Percentiles rank a stretch among this genome's conserved stretches.
These are phyloP conservation scores for Turritopsis dohrnii DNA, from an alignment of 30 jellyfish, hydroid and myxozoan genomes.

Conservation along the genomic window DNA sequence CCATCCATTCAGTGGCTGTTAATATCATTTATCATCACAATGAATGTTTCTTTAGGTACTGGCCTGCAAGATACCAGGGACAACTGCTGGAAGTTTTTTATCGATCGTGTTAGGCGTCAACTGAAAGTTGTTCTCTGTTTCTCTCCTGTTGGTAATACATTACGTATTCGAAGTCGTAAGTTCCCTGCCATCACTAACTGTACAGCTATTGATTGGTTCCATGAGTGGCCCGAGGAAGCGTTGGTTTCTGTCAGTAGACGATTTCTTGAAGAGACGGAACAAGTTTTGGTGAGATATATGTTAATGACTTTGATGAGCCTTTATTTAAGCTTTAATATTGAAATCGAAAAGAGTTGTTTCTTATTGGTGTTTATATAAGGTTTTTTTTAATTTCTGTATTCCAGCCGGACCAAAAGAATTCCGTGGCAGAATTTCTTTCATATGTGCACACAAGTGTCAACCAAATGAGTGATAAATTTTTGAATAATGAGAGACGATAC, in stretches of 20 bases:
- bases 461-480: slow-evolving; percentile 79
- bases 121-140: slow-evolving; percentile 95
- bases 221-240: slow-evolving; percentile 99
- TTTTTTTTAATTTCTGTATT: not conserved
- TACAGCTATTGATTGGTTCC: slow-evolving; percentile 98
- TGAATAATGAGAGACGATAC: slow-evolving; percentile 85
- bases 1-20: not conserved
- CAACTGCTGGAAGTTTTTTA: slow-evolving; percentile 93
- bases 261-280: slow-evolving; percentile 93
- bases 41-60: slow-evolving; percentile 27
- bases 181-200: slow-evolving; percentile 96
- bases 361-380: no score
- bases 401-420: slow-evolving; percentile 79
- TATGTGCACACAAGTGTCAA: slow-evolving; percentile 93
- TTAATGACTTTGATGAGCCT: not conserved
- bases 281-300: slow-evolving; percentile 90
- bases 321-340: not conserved
- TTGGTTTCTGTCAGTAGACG: slow-evolving; percentile 91
- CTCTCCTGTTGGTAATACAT: slow-evolving; percentile 96
- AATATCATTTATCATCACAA: not conserved
- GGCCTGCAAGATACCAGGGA: slow-evolving; percentile 97
- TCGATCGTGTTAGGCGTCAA: slow-evolving; percentile 90
- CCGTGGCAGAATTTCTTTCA: slow-evolving; percentile 99
- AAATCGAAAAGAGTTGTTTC: no score
- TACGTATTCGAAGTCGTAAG: slow-evolving; percentile 89